Percentiles rank a stretch among this genome's conserved stretches.
Conservation (phyloP, 2,888 invertebrate genomes). For the Synergus gifuensis region DNA sequence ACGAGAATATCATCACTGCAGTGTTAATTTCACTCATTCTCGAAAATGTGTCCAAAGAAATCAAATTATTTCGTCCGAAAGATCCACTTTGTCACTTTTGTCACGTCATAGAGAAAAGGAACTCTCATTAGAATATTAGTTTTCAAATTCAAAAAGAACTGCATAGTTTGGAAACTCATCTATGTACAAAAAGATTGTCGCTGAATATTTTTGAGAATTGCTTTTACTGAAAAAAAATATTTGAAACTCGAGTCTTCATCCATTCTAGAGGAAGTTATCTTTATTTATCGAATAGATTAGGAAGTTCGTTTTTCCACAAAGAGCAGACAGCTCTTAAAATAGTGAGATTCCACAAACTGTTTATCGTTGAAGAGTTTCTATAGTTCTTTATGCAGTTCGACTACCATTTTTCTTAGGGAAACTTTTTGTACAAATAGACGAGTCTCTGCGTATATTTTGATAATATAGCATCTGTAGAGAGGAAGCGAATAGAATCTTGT, state of each 20-base stretch:
- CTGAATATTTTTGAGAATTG: neutral
- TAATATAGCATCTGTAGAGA: conserved; percentile 34
- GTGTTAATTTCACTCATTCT: too few species aligned
- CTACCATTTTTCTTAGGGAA: neutral
- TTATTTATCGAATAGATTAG: conserved; percentile 8
- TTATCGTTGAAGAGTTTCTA: conserved; percentile 10
- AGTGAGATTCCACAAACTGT: conserved; percentile 9
- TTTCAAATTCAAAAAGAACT: neutral
- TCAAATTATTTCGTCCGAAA: too few species aligned
- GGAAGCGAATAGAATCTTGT: conserved; percentile 10
- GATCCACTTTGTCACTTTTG: too few species aligned
- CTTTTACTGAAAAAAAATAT: neutral
- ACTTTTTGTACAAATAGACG: conserved; percentile 23
- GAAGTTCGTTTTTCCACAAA: neutral
- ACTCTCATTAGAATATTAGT: neutral
- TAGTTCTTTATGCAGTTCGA: conserved; percentile 16
- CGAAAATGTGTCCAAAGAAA: too few species aligned
- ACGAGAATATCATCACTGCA: too few species aligned
- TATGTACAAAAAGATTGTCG: neutral
- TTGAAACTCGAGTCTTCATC: neutral
- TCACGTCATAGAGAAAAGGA: too few species aligned
- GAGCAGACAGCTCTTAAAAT: conserved; percentile 8
- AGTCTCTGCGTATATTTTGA: conserved; percentile 21
- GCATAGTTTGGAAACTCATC: neutral
- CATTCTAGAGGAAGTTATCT: neutral